Evolutionary conservation across 2,888 invertebrate species (phyloP), one percentile per base, ranked within the genome.

Genomic region (Dryomyza anilis): DNA sequence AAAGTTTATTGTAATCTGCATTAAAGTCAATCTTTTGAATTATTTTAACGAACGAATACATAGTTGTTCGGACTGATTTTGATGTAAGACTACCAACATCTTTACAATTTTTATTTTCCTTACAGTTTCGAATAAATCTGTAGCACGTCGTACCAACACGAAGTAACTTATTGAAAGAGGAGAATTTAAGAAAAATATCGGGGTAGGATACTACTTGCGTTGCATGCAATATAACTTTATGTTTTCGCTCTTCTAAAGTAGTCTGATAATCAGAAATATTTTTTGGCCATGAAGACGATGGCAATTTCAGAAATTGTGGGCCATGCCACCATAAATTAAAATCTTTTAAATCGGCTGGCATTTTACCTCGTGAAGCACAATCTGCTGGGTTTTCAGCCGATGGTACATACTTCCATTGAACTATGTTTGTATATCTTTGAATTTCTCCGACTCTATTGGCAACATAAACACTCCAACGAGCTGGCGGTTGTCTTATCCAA

Each of bases 71-170:
- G 1, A 62, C 8, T 23, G 29, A 19, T 14, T 30, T 21, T 6
- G 19, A 7, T 29, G 48, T 67, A 7, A 65, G 67, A 30, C 65
- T 65, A 3, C 25, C 52, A 39, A 64, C 75, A 21, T 60, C 67
- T 56, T 65, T 61, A 56, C 71, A 74, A 68, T 50, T 12, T 23
- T 48, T 48, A 23, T 10, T 48, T 2, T 10, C 21, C 25, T 21
- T 23, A 23, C 25, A 48, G 14, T 48, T 48, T 14, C 23, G 14
- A 23, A 6, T 21, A 21, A 48, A 48, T 23, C 48, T 19, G 25
- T 21, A 48, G 25, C 48, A 48, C 4, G 23, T 19, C 12, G 48
- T 23, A 23, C 19, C 6, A 48, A 48, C 23, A 21, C 48, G 48
- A 14, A 48, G 12, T 23, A 23, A 23, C 23, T 48, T 48, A 23